phyloP scores from a whole-genome alignment of 2,113 vertebrate species.

The Oceanites oceanicus region DNA sequence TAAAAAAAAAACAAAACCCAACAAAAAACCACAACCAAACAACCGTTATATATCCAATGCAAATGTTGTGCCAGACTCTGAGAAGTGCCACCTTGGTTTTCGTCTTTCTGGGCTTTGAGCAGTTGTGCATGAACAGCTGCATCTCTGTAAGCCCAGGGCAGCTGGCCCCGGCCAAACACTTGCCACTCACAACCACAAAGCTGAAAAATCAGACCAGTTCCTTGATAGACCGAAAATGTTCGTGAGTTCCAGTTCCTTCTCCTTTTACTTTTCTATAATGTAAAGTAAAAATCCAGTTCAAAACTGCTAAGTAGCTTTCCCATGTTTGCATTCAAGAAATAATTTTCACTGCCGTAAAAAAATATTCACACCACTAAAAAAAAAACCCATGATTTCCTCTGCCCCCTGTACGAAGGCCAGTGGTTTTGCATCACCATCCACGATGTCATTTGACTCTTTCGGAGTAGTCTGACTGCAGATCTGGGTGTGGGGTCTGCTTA shows the following conservation, averaged over 20 bases:
- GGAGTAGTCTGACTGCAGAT: slow-evolving; percentile 4
- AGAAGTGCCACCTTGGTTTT: slow-evolving; percentile 78
- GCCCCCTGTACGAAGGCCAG: slow-evolving; percentile 10
- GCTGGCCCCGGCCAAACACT: slow-evolving; percentile 82
- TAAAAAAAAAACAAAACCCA: slow-evolving; percentile 66
- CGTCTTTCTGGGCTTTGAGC: slow-evolving; percentile 81
- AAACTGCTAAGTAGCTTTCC: slow-evolving; percentile 38
- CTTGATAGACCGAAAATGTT: not conserved
- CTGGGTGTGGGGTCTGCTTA: not conserved
- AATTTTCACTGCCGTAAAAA: slow-evolving; percentile 65
- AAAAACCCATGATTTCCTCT: not conserved
- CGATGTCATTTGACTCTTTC: not conserved
- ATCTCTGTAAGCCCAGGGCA: slow-evolving; percentile 78
- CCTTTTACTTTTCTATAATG: slow-evolving; percentile 36
- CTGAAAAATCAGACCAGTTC: slow-evolving; percentile 50
- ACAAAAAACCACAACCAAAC: not conserved
- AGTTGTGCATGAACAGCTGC: slow-evolving; percentile 96
- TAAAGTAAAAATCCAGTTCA: slow-evolving; percentile 60
- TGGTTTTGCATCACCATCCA: slow-evolving; percentile 27
- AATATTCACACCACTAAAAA: slow-evolving; percentile 66
- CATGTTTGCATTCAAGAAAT: slow-evolving; percentile 13
- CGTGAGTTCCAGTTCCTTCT: not conserved
- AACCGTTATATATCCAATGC: slow-evolving; percentile 59
- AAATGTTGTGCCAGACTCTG: slow-evolving; percentile 73
- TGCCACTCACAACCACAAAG: slow-evolving; percentile 78